phyloP scores from a whole-genome alignment of 2,888 invertebrate genomes.

The Nemurella pictetii region DNA sequence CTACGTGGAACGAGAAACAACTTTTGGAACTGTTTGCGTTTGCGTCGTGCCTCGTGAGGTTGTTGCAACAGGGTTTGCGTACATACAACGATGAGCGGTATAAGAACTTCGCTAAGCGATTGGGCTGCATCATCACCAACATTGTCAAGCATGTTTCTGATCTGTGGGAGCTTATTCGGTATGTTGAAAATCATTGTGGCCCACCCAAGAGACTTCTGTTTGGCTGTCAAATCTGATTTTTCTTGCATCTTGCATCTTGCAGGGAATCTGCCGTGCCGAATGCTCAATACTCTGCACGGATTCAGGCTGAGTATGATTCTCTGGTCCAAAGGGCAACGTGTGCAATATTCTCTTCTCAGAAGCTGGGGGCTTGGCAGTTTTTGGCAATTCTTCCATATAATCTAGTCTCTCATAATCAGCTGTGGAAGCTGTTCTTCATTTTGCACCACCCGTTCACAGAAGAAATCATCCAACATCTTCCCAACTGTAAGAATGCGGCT shows the following conservation, averaged over 20 bases:
- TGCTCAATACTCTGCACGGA: slow-evolving; percentile 54
- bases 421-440: slow-evolving; percentile 70
- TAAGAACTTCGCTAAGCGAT: slow-evolving; percentile 69
- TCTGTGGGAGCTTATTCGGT: slow-evolving; percentile 64
- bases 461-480: background rate
- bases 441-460: slow-evolving; percentile 51
- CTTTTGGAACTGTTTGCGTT: slow-evolving; percentile 64
- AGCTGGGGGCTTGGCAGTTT: slow-evolving; percentile 80
- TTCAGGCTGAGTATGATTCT: slow-evolving; percentile 73
- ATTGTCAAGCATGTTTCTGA: slow-evolving; percentile 74
- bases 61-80: slow-evolving; percentile 66
- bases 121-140: slow-evolving; percentile 70
- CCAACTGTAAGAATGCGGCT: background rate
- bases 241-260: too few relatives aligned
- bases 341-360: slow-evolving; percentile 70
- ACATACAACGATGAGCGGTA: slow-evolving; percentile 68
- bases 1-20: background rate
- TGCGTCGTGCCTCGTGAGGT: slow-evolving; percentile 63
- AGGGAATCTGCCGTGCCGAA: slow-evolving; percentile 43
- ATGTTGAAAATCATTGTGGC: slow-evolving; percentile 25
- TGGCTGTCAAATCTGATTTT: background rate
- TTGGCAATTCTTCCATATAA: slow-evolving; percentile 73
- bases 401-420: slow-evolving; percentile 58
- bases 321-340: slow-evolving; percentile 70
- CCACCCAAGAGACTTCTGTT: background rate